These are phyloP conservation scores for Emys orbicularis DNA, from an alignment of 2,797 vertebrate genomes.

Conservation along the genomic window DNA sequence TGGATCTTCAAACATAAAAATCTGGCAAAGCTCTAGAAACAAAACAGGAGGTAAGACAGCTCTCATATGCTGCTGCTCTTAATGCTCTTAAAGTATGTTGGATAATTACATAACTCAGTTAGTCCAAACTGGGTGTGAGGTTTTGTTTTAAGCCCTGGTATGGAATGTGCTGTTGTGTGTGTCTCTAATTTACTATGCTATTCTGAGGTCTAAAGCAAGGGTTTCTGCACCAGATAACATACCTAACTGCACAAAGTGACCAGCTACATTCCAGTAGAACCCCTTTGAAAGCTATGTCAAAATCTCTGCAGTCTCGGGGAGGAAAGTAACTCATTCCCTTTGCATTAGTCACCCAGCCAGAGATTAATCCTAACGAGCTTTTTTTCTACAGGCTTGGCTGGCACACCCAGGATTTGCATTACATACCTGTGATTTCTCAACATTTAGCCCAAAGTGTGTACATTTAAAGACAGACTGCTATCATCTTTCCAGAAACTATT, in stretches of 20 bases:
- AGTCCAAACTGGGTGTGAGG: slow-evolving; percentile 55
- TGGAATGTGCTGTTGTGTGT: slow-evolving; percentile 60
- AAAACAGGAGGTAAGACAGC: slow-evolving; percentile 72
- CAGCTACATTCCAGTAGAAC: slow-evolving; percentile 64
- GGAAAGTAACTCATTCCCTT: slow-evolving; percentile 73
- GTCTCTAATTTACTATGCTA: slow-evolving; percentile 16
- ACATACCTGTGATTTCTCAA: slow-evolving; percentile 82
- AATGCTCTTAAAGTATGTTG: slow-evolving; percentile 51
- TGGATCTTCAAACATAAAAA: slow-evolving; percentile 70
- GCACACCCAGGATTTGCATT: slow-evolving; percentile 80
- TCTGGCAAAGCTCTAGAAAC: slow-evolving; percentile 68
- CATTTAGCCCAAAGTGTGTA: slow-evolving; percentile 74
- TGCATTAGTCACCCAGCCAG: slow-evolving; percentile 78
- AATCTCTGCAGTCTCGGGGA: slow-evolving; percentile 63
- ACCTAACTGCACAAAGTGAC: slow-evolving; percentile 63
- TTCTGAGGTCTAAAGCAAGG: slow-evolving; percentile 29
- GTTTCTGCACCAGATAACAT: slow-evolving; percentile 29
- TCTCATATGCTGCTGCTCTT: slow-evolving; percentile 73
- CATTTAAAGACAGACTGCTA: slow-evolving; percentile 72
- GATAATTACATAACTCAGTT: slow-evolving; percentile 54
- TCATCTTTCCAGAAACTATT: slow-evolving; percentile 79
- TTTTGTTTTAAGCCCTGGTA: slow-evolving; percentile 63
- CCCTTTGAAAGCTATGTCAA: slow-evolving; percentile 64
- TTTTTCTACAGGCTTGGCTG: slow-evolving; percentile 68
- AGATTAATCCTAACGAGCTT: slow-evolving; percentile 80